phyloP scores from a whole-genome alignment of 2,888 invertebrate species.

The Dicyrtomina minuta region DNA sequence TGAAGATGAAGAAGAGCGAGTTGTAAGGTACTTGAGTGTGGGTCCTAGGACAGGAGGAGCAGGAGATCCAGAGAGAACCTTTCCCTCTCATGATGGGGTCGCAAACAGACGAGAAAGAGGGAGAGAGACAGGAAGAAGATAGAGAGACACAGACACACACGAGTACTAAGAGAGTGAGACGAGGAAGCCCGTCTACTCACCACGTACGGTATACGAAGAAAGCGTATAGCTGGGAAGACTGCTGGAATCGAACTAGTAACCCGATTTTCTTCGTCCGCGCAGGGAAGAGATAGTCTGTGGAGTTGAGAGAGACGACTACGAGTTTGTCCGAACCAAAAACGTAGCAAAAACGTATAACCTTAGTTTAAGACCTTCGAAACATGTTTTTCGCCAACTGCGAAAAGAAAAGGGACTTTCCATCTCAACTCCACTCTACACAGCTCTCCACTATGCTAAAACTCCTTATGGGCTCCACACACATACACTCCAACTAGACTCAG shows the following conservation, averaged over 20 bases:
- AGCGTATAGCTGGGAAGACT: slow-evolving; percentile 20
- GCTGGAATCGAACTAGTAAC: slow-evolving; percentile 34
- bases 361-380: background rate
- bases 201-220: slow-evolving; percentile 13
- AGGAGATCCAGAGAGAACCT: slow-evolving; percentile 16
- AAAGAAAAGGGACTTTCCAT: slow-evolving; percentile 22
- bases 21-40: slow-evolving; percentile 26
- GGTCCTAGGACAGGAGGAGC: slow-evolving; percentile 13
- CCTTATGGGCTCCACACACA: background rate
- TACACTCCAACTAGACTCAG: too few species aligned
- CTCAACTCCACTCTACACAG: background rate
- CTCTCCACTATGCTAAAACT: background rate
- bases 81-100: slow-evolving; percentile 26
- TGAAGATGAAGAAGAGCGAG: slow-evolving; percentile 11
- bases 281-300: slow-evolving; percentile 24
- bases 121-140: slow-evolving; percentile 8
- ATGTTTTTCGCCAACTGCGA: slow-evolving; percentile 21
- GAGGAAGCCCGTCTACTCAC: slow-evolving; percentile 1
- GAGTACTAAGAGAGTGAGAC: background rate
- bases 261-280: slow-evolving; percentile 35
- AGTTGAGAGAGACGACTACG: background rate
- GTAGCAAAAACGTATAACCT: background rate
- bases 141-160: background rate
- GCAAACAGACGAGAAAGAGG: slow-evolving; percentile 8
- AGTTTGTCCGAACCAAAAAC: slow-evolving; percentile 13